Evolutionary conservation across 2,113 vertebrate genomes (phyloP).

Genomic region (Xiphophorus hellerii): DNA sequence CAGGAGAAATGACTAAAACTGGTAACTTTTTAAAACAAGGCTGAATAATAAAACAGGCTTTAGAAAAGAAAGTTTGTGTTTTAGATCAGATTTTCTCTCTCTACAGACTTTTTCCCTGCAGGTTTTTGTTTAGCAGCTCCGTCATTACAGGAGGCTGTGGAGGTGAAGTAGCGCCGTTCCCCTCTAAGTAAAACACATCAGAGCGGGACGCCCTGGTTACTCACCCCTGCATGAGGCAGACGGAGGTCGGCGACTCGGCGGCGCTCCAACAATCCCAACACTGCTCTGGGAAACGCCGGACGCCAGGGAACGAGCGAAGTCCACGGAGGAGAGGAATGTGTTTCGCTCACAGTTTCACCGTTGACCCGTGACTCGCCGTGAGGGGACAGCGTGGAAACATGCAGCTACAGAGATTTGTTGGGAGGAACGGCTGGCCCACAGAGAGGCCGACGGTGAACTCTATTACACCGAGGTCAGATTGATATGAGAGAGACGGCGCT

Average conservation of each 20-base stretch:
- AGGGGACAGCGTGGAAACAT: constrained; percentile 54
- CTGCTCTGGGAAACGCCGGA: constrained; percentile 3
- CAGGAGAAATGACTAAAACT: not conserved
- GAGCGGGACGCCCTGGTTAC: constrained; percentile 44
- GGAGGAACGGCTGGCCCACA: constrained; percentile 50
- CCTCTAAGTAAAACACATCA: constrained; percentile 45
- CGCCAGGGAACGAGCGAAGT: constrained; percentile 4
- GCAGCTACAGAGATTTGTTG: constrained; percentile 64
- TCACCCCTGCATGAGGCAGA: constrained; percentile 50
- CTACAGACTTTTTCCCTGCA: not conserved
- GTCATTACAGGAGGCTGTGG: constrained; percentile 13
- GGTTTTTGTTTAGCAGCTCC: constrained; percentile 37
- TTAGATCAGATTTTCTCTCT: too few relatives aligned
- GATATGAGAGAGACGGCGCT: constrained; percentile 42
- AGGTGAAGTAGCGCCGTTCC: not conserved
- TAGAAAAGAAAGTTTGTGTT: not conserved
- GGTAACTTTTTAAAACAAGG: not conserved
- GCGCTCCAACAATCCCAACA: constrained; percentile 37
- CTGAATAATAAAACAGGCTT: not conserved
- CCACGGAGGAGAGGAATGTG: not conserved
- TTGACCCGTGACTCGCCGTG: constrained; percentile 65
- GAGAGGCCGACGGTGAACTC: constrained; percentile 60
- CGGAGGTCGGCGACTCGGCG: constrained; percentile 65
- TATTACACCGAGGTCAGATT: constrained; percentile 68
- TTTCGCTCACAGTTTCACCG: constrained; percentile 31